Percentiles rank a stretch among this genome's conserved stretches.
Evolutionary conservation across 2,113 vertebrate species (phyloP).

Genomic region (Oncorhynchus kisutch): DNA sequence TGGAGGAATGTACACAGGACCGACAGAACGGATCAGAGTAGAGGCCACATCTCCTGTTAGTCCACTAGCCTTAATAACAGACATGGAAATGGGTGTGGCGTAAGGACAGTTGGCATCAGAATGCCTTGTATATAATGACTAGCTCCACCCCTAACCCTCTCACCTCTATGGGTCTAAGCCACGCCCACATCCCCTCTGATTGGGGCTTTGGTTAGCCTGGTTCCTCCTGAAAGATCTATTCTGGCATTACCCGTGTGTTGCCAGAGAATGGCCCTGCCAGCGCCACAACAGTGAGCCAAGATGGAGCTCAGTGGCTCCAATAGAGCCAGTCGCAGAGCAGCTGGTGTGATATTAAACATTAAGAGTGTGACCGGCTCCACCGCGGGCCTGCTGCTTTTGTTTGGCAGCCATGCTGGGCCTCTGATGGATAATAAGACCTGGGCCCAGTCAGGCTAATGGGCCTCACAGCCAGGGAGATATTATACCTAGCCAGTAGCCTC

Average conservation of each 20-base stretch:
- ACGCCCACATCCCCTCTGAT: background rate
- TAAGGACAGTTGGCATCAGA: background rate
- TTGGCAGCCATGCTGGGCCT: background rate
- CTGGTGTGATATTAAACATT: constrained; percentile 12
- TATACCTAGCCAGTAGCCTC: too few relatives aligned
- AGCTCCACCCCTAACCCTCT: too few relatives aligned
- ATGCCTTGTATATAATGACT: too few relatives aligned
- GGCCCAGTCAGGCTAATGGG: too few relatives aligned
- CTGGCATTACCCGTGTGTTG: too few relatives aligned
- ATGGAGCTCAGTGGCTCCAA: background rate
- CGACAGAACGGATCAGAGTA: too few relatives aligned
- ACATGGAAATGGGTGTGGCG: background rate
- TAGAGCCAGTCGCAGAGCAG: background rate
- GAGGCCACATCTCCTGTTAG: background rate
- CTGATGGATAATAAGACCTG: background rate
- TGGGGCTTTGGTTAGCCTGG: background rate
- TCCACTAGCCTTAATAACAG: background rate
- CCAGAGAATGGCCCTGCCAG: constrained; percentile 10
- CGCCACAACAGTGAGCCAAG: background rate
- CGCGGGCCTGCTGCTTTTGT: background rate
- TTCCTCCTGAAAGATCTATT: background rate
- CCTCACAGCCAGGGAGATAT: too few relatives aligned
- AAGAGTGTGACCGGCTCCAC: background rate
- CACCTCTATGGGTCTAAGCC: background rate
- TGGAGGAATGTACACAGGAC: too few relatives aligned